Base-by-base conservation (phyloP, 2,797 vertebrate genomes). In the Channallabes apus region DNA sequence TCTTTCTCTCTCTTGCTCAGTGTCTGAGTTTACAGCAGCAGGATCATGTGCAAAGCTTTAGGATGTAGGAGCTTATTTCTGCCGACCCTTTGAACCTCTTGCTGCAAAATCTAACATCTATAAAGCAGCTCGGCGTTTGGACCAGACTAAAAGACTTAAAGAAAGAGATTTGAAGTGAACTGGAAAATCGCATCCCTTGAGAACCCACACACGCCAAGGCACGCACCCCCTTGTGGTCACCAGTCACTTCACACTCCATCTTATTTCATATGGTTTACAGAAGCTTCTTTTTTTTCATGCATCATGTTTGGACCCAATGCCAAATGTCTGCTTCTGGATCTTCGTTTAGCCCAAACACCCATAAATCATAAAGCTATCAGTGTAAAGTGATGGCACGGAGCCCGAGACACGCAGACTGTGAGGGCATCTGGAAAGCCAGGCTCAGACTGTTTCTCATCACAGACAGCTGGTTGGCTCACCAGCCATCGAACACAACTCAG, bases 161-260 rank as follows among this genome's bases (percentile, higher is more conserved):
- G 24, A 72, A 56, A 71, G 35, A 51, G 20, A n/a, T 38, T 58
- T 58, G 18, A 32, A 32, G 73, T 76, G 72, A 35, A 58, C 54
- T 59, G 17, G 32, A 29, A 71, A 61, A n/a, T 71, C 54, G 54
- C 67, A 72, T 80, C 67, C 58, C 8, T 7, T 14, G 51, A 24
- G 54, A 77, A 22, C 75, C 75, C 54, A 32, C 7, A 59, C 22
- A 27, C 7, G 65, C 11, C 54, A 51, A 35, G 35, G 78, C 8
- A n/a, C 59, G 90, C 92, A 87, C 94, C 93, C 92, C 91, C 94
- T 93, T 93, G 94, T 94, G 94, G 94, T 90, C 87, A 88, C 90
- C 88, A 84, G 89, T 90, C 89, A 91, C 90, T 92, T 88, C 92
- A 92, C 18, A 29, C 62, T 85, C 29, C n/a, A 68, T 51, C 46